phyloP scores from a whole-genome alignment of 2,113 vertebrate genomes.

The Prionailurus viverrinus region DNA sequence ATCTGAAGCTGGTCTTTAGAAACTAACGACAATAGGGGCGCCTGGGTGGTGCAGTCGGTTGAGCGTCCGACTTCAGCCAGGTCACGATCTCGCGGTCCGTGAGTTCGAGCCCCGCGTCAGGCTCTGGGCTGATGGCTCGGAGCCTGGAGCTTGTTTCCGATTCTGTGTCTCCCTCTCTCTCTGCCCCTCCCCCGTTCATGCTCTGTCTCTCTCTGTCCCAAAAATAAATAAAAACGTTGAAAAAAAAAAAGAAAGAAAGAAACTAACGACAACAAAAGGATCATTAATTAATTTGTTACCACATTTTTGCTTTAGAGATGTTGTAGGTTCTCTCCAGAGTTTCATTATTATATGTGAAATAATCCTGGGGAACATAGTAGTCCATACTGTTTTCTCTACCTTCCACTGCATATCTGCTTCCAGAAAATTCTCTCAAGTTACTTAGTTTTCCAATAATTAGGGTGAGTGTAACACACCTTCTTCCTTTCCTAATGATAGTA shows the following conservation, averaged over 20 bases:
- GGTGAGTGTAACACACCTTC: not conserved
- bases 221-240: too few species aligned
- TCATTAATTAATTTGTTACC: not conserved
- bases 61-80: too few species aligned
- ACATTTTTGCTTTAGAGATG: conserved; percentile 20
- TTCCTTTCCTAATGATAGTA: not conserved
- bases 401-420: not conserved
- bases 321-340: not conserved
- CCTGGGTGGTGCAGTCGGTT: too few species aligned
- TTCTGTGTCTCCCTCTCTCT: too few species aligned
- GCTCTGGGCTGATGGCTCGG: too few species aligned
- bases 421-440: conserved; percentile 15
- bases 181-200: too few species aligned
- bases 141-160: too few species aligned
- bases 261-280: not conserved
- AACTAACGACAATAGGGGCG: not conserved
- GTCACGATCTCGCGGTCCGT: too few species aligned
- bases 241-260: not conserved
- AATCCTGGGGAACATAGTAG: not conserved
- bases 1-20: not conserved
- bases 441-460: not conserved
- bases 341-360: not conserved
- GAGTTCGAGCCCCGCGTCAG: too few species aligned
- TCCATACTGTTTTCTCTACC: not conserved
- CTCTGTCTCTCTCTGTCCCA: too few species aligned